phyloP scores from a whole-genome alignment of 1,140 invertebrate species.

The Orius laevigatus region DNA sequence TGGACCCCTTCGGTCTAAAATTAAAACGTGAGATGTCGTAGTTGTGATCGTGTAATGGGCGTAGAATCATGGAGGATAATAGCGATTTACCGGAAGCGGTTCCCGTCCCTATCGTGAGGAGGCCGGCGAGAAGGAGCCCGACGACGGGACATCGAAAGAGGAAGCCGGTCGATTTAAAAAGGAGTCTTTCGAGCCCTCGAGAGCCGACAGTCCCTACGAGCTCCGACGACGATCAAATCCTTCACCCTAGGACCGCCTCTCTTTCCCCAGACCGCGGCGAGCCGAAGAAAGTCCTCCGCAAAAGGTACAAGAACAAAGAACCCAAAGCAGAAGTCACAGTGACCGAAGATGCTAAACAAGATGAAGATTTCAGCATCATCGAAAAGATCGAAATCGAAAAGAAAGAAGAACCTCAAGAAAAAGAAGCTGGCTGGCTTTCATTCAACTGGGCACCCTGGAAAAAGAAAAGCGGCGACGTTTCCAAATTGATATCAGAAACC shows the following conservation, averaged over 20 bases:
- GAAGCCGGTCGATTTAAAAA: slow-evolving; percentile 4
- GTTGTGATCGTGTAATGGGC: no score
- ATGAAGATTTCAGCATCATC: slow-evolving; percentile 5
- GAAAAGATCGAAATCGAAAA: slow-evolving; percentile 1
- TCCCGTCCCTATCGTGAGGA: no score
- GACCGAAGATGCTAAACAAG: slow-evolving; percentile 2
- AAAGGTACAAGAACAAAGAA: slow-evolving; percentile 1
- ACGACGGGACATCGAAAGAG: slow-evolving; percentile 13
- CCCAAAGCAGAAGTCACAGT: background rate
- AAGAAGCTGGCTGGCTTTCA: no score
- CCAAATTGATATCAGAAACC: no score
- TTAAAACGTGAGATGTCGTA: no score
- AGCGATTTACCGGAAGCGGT: no score
- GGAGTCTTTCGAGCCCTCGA: background rate
- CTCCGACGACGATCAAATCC: background rate
- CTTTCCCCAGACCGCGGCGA: background rate
- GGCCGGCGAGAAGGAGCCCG: slow-evolving; percentile 12
- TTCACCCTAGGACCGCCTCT: background rate
- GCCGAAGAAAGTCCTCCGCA: slow-evolving; percentile 1
- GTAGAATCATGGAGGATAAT: no score
- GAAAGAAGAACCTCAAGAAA: background rate
- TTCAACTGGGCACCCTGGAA: no score
- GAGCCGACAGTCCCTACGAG: slow-evolving; percentile 9
- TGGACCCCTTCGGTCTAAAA: no score
- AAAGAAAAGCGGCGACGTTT: no score